These are phyloP conservation scores for Beris morrisii DNA, from an alignment of 2,888 invertebrate genomes.

Conservation along the genomic window DNA sequence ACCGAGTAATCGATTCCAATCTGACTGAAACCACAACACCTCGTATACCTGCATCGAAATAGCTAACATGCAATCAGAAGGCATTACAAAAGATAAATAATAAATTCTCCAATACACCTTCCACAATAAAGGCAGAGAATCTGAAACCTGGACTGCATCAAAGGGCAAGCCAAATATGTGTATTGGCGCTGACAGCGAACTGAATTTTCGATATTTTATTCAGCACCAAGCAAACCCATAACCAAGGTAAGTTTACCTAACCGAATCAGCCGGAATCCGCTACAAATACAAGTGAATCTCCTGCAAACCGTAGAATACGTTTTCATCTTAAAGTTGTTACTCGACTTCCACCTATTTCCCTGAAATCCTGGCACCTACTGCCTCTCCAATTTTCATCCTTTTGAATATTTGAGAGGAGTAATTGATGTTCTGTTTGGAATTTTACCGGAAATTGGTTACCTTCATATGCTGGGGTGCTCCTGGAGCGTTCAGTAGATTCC, in stretches of 20 bases:
- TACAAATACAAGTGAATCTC: neutral
- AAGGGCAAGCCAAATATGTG: neutral
- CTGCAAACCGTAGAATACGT: constrained; percentile 1
- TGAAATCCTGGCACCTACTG: no score
- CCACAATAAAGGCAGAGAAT: no score
- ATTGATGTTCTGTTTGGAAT: constrained; percentile 30
- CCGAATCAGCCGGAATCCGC: neutral
- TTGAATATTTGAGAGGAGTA: constrained; percentile 25
- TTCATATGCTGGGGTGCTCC: no score
- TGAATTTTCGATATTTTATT: constrained; percentile 27
- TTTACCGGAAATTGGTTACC: constrained; percentile 31
- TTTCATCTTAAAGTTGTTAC: constrained; percentile 1
- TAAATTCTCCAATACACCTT: no score
- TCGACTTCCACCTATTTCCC: neutral
- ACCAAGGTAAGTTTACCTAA: neutral
- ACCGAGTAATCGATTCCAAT: no score
- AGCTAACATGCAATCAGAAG: no score
- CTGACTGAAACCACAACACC: no score
- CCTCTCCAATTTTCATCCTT: neutral
- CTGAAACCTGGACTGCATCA: no score
- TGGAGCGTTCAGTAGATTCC: no score
- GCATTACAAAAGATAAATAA: no score
- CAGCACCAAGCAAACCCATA: neutral
- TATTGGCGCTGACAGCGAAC: constrained; percentile 28
- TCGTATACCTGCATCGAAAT: no score